phyloP scores from a whole-genome alignment of 1,140 invertebrate species.

The Drosophila biarmipes region DNA sequence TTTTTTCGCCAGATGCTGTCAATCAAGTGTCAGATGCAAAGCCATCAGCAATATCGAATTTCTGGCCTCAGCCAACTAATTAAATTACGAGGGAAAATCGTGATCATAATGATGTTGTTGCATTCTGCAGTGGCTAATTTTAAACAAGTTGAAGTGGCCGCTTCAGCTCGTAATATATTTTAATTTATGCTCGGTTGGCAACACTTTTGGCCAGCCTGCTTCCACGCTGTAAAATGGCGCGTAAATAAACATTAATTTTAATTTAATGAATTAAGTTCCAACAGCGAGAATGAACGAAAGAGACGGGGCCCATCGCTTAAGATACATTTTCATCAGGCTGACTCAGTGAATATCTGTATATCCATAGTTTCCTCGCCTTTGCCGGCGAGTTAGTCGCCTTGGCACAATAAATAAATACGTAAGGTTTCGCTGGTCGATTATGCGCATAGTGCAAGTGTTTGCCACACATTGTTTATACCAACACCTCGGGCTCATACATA shows the following conservation, averaged over 20 bases:
- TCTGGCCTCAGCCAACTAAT: constrained; percentile 82
- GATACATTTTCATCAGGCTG: constrained; percentile 9
- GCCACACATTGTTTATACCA: constrained; percentile 46
- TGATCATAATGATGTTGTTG: constrained; percentile 39
- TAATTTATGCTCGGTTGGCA: constrained; percentile 77
- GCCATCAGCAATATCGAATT: constrained; percentile 83
- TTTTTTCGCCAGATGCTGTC: constrained; percentile 68
- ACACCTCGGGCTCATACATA: constrained; percentile 17
- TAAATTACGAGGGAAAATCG: constrained; percentile 71
- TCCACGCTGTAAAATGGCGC: constrained; percentile 68
- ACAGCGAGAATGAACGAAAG: not conserved
- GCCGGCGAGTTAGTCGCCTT: constrained; percentile 51
- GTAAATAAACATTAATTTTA: constrained; percentile 80
- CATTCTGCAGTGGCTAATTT: constrained; percentile 64
- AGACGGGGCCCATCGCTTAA: not conserved
- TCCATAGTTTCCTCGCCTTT: not conserved
- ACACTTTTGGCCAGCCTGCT: constrained; percentile 71
- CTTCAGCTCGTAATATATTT: constrained; percentile 69
- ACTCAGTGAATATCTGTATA: constrained; percentile 9
- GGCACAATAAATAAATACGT: constrained; percentile 75
- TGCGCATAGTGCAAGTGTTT: constrained; percentile 75
- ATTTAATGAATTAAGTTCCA: constrained; percentile 79
- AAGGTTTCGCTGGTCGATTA: constrained; percentile 60
- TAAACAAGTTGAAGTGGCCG: constrained; percentile 57
- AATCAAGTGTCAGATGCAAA: constrained; percentile 81